Percentiles rank a stretch among this genome's conserved stretches.
phyloP scores from a whole-genome alignment of 2,113 vertebrate species.

The Plotosus lineatus region DNA sequence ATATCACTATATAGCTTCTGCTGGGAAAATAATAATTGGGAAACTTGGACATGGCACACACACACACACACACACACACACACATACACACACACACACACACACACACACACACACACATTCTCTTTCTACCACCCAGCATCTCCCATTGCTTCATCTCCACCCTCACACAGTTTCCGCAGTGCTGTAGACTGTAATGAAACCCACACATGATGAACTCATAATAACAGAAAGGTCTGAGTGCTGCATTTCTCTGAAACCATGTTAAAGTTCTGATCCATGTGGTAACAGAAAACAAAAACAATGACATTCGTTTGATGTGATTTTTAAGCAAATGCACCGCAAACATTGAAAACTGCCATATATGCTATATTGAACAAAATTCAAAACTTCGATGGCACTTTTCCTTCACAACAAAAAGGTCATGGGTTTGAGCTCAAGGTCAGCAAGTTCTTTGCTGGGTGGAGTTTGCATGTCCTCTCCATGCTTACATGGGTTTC shows the following conservation, averaged over 20 bases:
- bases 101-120: background rate
- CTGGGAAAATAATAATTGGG: background rate
- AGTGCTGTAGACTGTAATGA: background rate
- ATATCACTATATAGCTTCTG: background rate
- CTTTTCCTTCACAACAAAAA: too few relatives aligned
- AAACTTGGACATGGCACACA: slow-evolving; percentile 8
- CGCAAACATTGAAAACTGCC: too few relatives aligned
- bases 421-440: too few relatives aligned
- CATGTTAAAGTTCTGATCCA: background rate
- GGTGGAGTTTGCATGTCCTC: too few relatives aligned
- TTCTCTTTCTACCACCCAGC: background rate
- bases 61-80: background rate
- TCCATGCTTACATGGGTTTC: too few relatives aligned
- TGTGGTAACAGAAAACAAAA: too few relatives aligned
- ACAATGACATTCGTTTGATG: too few relatives aligned
- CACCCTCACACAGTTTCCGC: background rate
- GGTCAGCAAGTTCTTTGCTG: too few relatives aligned
- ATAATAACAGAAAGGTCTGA: background rate
- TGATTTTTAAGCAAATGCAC: background rate
- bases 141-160: slow-evolving; percentile 1
- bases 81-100: slow-evolving; percentile 1
- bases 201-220: slow-evolving; percentile 3
- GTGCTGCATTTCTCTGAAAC: background rate
- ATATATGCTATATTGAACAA: too few relatives aligned
- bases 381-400: too few relatives aligned